These are phyloP conservation scores for Symphodus melops DNA, from an alignment of 2,113 vertebrate species.

Conservation along the genomic window DNA sequence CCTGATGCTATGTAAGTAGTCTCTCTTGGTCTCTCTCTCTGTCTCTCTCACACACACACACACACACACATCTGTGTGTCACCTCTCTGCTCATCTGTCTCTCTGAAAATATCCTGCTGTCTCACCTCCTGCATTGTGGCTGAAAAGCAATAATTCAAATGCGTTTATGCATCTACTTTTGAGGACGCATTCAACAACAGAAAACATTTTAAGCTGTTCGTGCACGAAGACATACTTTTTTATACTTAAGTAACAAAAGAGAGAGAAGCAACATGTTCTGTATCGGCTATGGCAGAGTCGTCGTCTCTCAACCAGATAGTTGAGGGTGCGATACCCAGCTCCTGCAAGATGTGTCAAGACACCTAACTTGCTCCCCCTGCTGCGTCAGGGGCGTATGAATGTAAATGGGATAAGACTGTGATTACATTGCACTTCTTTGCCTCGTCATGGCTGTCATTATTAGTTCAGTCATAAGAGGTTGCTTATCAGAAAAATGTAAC, in stretches of 20 bases:
- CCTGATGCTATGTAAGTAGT: slow-evolving; percentile 62
- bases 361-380: no score
- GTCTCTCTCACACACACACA: slow-evolving; percentile 31
- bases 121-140: slow-evolving; percentile 5
- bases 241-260: no score
- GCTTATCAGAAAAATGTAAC: background rate
- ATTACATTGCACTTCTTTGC: no score
- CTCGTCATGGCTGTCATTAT: no score
- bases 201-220: background rate
- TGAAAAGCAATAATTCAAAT: slow-evolving; percentile 8
- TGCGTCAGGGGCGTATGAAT: no score
- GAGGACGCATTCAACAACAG: background rate
- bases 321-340: no score
- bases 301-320: no score
- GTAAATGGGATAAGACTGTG: no score
- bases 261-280: no score
- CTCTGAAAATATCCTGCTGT: slow-evolving; percentile 7
- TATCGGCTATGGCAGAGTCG: no score
- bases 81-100: slow-evolving; percentile 15
- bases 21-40: slow-evolving; percentile 56
- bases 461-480: no score
- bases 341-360: no score
- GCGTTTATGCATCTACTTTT: background rate
- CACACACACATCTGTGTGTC: slow-evolving; percentile 24
- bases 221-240: background rate